Evolutionary conservation across 2,888 invertebrate species (phyloP), one percentile per base, ranked within the genome.

Genomic region (Rhodophaea formosa): DNA sequence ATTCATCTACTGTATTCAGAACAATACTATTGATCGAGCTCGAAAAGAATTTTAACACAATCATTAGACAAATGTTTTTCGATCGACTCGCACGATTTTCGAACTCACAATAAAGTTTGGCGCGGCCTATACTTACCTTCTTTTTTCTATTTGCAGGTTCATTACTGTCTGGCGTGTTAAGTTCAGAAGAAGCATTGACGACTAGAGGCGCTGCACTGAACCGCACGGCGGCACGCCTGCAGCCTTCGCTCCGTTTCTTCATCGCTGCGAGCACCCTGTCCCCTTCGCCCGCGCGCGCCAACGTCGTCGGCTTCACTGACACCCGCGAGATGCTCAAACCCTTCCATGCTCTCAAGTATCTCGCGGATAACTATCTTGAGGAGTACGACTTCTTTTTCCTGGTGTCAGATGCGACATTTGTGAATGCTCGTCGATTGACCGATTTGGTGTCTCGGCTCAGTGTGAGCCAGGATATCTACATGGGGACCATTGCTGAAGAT

Each of bases 311-410:
- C 0, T 97, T 98, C 78, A 96, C 97, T 0, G 97, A 97, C 80
- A 95, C 93, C 92, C 68, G 94, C 88, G 80, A 89, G 59, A 86
- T 95, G 79, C 92, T 97, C 14, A 93, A 96, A 67, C 97, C 97
- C 0, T 96, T 98, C 82, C 97, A 97, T 77, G 94, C 96, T 16
- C 92, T 98, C 47, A 97, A 97, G 79, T 98, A 98, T 79, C 94
- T 98, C 10, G 95, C 95, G 0, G 97, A 98, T 70, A 97, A 97
- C 80, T 97, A 96, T 85, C 87, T 96, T 39, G 95, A 98, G 70
- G 96, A 96, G 70, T 99, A 96, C 83, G 98, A 99, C 84, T 99
- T 96, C 89, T 98, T 98, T 88, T 96, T 97, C 79, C 90, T 99
- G 53, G 93, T 96, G 51, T 95, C 96, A 46, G 99, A 99, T 83